Evolutionary conservation across 2,113 vertebrate genomes (phyloP).

Genomic region (Mustela lutreola): DNA sequence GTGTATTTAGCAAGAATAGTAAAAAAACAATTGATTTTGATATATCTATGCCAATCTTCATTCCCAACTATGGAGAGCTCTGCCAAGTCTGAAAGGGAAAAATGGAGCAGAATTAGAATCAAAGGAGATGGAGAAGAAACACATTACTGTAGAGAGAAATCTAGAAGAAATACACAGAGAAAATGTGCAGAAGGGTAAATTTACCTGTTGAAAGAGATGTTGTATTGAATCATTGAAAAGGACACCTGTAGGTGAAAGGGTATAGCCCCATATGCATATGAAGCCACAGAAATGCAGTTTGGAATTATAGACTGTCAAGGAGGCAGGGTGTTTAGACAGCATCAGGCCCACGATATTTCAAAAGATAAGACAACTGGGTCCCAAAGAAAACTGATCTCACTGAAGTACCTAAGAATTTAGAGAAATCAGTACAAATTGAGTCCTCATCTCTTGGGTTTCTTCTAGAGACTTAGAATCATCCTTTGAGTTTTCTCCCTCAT

Average conservation of each 20-base stretch:
- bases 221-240: not conserved
- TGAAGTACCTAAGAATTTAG: not conserved
- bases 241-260: not conserved
- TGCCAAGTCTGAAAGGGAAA: not conserved
- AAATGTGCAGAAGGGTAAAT: not conserved
- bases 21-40: conserved; percentile 64
- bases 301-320: not conserved
- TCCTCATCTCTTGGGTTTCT: not conserved
- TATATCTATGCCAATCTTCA: conserved; percentile 28
- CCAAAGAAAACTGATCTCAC: not conserved
- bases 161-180: not conserved
- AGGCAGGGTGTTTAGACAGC: not conserved
- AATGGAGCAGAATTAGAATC: not conserved
- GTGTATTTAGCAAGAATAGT: not conserved
- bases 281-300: not conserved
- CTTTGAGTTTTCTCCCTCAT: not conserved
- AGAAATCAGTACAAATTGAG: not conserved
- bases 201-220: not conserved
- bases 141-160: not conserved
- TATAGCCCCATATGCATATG: not conserved
- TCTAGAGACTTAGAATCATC: not conserved
- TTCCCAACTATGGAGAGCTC: not conserved
- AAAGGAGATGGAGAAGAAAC: conserved; percentile 25
- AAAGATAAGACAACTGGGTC: not conserved
- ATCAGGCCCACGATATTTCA: not conserved